Percentiles rank a stretch among this genome's conserved stretches.
phyloP scores from a whole-genome alignment of 2,797 vertebrate species.

The Paguma larvata region DNA sequence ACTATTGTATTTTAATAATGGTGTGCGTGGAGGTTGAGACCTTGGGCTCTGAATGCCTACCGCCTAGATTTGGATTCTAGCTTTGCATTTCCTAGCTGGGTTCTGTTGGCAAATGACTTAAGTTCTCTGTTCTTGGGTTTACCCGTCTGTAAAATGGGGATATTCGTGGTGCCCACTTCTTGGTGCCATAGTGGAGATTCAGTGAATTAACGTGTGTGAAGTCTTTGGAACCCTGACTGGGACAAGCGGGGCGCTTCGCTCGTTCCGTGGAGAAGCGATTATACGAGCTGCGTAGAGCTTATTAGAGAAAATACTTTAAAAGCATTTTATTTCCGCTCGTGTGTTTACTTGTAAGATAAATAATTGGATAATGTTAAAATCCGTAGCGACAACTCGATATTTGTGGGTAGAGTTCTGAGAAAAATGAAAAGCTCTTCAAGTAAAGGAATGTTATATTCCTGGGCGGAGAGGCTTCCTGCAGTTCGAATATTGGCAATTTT shows the following conservation, averaged over 20 bases:
- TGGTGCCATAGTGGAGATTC: neutral
- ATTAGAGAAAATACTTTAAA: neutral
- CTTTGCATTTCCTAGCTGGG: neutral
- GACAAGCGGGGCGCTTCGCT: neutral
- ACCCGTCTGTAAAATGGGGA: neutral
- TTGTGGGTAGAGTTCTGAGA: neutral
- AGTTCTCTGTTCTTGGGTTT: neutral
- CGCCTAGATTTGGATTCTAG: neutral
- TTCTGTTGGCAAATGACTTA: neutral
- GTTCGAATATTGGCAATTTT: neutral
- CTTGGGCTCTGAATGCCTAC: neutral
- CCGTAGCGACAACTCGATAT: neutral
- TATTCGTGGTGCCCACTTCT: neutral
- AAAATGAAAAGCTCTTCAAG: neutral
- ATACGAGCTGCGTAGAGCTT: neutral
- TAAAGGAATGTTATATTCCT: neutral
- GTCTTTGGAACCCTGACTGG: neutral
- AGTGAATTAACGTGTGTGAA: accelerated
- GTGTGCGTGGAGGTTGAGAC: accelerated
- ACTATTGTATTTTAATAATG: neutral
- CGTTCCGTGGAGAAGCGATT: neutral
- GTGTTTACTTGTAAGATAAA: neutral
- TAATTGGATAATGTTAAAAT: neutral
- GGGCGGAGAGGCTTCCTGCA: neutral
- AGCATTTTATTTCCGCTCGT: neutral